Evolutionary conservation across 1,140 invertebrate species (phyloP).

Genomic region (Lepidurus couesii): DNA sequence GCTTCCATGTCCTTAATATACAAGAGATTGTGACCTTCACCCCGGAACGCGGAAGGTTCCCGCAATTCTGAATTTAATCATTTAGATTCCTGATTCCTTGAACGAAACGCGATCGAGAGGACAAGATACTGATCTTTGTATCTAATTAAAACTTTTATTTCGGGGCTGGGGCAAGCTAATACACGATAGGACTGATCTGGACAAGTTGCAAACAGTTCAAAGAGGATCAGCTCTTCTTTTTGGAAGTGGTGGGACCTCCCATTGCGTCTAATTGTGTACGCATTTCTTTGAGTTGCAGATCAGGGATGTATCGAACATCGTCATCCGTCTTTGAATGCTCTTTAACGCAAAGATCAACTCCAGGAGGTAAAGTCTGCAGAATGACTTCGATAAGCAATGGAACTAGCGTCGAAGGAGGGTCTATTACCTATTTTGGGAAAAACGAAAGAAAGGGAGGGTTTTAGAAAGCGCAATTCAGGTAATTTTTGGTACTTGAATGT

Average conservation of each 20-base stretch:
- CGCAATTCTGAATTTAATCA: neutral
- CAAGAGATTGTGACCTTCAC: neutral
- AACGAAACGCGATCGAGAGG: no score
- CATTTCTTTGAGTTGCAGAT: slow-evolving; percentile 65
- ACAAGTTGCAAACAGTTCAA: neutral
- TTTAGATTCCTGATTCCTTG: neutral
- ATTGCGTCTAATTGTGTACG: slow-evolving; percentile 53
- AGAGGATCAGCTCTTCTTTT: slow-evolving; percentile 13
- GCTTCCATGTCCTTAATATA: no score
- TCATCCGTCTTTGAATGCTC: slow-evolving; percentile 56
- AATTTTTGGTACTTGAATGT: slow-evolving; percentile 54
- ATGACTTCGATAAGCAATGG: slow-evolving; percentile 63
- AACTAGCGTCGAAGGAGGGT: slow-evolving; percentile 52
- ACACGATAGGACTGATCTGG: neutral
- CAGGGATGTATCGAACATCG: slow-evolving; percentile 66
- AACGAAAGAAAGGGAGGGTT: neutral
- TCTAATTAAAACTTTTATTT: no score
- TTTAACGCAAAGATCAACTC: slow-evolving; percentile 61
- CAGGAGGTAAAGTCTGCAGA: slow-evolving; percentile 64
- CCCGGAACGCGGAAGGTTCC: neutral
- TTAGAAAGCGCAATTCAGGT: neutral
- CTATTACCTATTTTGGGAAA: slow-evolving; percentile 47
- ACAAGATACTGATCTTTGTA: no score
- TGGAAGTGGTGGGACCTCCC: slow-evolving; percentile 30
- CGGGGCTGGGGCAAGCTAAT: neutral